phyloP scores from a whole-genome alignment of 2,113 vertebrate species.

The Pachypanchax playfairii region DNA sequence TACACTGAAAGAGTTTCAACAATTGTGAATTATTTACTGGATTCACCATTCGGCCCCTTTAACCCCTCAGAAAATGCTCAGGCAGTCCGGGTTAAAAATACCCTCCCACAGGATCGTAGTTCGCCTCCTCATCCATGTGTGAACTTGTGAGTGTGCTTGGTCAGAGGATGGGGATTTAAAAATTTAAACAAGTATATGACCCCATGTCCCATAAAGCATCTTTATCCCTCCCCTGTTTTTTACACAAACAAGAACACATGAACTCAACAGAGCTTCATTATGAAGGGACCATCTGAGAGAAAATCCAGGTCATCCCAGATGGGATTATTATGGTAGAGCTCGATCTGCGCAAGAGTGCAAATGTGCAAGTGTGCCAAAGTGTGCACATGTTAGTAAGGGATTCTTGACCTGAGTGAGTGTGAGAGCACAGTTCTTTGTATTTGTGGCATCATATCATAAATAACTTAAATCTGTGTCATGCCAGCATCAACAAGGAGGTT shows the following conservation, averaged over 20 bases:
- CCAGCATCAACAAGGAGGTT: constrained; percentile 18
- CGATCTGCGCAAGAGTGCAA: constrained; percentile 48
- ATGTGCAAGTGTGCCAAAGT: constrained; percentile 13
- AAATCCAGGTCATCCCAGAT: constrained; percentile 57
- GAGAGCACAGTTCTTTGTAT: constrained; percentile 27
- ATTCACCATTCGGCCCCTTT: constrained; percentile 75
- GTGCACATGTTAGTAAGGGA: constrained; percentile 19
- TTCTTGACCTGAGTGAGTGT: constrained; percentile 46
- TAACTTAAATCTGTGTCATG: constrained; percentile 16
- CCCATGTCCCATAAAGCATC: constrained; percentile 47
- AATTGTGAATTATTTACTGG: constrained; percentile 82
- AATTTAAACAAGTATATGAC: constrained; percentile 50
- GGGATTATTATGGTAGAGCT: constrained; percentile 66
- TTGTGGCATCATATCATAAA: constrained; percentile 20
- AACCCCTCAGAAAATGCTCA: constrained; percentile 76
- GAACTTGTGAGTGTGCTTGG: constrained; percentile 30
- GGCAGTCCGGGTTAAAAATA: constrained; percentile 75
- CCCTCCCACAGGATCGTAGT: constrained; percentile 57
- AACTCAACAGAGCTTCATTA: constrained; percentile 62
- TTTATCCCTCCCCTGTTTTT: not conserved
- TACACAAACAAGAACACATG: constrained; percentile 16
- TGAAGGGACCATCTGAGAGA: constrained; percentile 36
- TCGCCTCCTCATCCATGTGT: constrained; percentile 38
- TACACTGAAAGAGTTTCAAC: constrained; percentile 83
- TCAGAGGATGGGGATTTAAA: constrained; percentile 41